Evolutionary conservation across 2,113 vertebrate species (phyloP), one percentile per base, ranked within the genome.

Genomic region (Sitta europaea): DNA sequence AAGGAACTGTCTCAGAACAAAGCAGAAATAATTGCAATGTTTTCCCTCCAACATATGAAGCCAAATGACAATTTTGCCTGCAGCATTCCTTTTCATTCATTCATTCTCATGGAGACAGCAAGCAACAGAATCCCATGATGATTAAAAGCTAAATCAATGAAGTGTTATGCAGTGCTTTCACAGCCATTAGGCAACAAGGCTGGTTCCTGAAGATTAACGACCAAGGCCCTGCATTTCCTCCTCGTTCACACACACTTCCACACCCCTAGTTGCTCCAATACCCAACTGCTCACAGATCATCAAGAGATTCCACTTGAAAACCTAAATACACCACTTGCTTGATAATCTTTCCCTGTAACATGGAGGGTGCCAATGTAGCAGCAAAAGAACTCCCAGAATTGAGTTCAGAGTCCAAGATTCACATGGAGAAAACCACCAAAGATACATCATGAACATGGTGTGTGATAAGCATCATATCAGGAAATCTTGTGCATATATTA

Each of bases 71-170:
- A 10, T 38, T 93, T 15, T 58, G 35, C 35, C 67, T 71, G 51
- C 86, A 88, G 63, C 43, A 53, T 54, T 86, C 29, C 59, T 92
- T 76, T 61, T 77, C 85, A 83, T 72, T 88, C 63, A 48, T 86
- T 80, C 54, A 40, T 88, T 88, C 61, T 65, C 21, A 54, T 3
- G 12, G 75, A 82, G 61, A 72, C 82, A 88, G 29, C 48, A 83
- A 88, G 59, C 83, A 88, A 58, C 33, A 86, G 59, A 70, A 77
- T 14, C 29, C 65, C 29, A 36, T 22, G 71, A 77, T 38, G 51
- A 88, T 70, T 35, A 87, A 74, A 84, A 91, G 59, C 67, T 86
- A 70, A 88, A 73, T 86, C 67, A 93, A 31, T 83, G 40, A 88
- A 70, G 43, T n/a, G 53, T 63, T 77, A 40, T 43, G 50, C 21